Evolutionary conservation across 2,113 vertebrate genomes (phyloP), one percentile per base, ranked within the genome.

Genomic region (Odontophorus gujanensis): DNA sequence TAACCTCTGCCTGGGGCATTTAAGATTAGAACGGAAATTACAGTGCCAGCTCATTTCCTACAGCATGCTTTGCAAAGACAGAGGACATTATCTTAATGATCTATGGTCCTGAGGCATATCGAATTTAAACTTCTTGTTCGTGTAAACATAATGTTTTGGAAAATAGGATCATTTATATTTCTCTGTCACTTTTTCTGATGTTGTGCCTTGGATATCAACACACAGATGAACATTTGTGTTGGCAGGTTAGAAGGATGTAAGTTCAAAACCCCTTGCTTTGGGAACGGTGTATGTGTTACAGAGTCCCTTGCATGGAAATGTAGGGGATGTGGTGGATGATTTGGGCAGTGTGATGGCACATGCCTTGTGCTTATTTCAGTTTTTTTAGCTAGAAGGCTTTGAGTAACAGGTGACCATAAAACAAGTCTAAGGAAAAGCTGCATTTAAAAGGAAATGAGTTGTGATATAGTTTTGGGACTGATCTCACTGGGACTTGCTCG

Each of bases 1-100:
- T 81, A 50, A 85, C 38, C 55, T 83, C 84, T 92, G 79, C 93
- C 85, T 62, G 68, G 30, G 89, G 91, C 34, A 11, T 67, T 87
- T 48, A 24, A 88, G 69, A 48, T 81, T 36, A 10, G 72, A 48
- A 11, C 53, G 91, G 94, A 83, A 90, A 89, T 77, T 89, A 72
- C 8, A 6, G 79, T 48, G 77, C 88, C 48, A 53, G 62, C 59
- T 95, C 67, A 78, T 91, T 95, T 94, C 89, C 89, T 89, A 51
- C n/a, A 28, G 45, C 13, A 4, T 62, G 45, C 45, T 81, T 26
- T 48, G 67, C 62, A 79, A 53, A 87, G 67, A 73, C 77, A 87
- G 78, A 63, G 59, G 55, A 77, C 21, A 83, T 95, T 55, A 80
- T 85, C 82, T 76, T 74, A 74, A 88, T 51, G 79, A 77, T 85